Conservation (phyloP, 2,888 invertebrate genomes). For the Chrysolina haemoptera region DNA sequence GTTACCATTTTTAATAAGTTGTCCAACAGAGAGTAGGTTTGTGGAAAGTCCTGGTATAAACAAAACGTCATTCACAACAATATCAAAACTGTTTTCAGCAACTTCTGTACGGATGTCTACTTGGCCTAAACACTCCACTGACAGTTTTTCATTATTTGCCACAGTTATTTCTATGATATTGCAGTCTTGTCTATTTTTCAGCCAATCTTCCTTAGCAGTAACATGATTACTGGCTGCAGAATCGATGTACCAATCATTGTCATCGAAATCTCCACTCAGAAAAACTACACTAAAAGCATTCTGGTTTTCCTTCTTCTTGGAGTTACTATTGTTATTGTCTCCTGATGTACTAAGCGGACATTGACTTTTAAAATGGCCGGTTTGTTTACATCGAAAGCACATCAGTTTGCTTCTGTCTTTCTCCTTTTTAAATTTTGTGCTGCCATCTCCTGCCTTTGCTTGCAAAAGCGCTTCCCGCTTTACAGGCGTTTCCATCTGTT, state of each 20-base stretch:
- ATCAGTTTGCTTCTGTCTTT: slow-evolving; percentile 36
- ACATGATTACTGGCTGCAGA: slow-evolving; percentile 51
- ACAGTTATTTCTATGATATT: slow-evolving; percentile 37
- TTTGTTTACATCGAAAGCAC: slow-evolving; percentile 50
- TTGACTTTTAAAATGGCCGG: slow-evolving; percentile 48
- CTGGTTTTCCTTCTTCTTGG: slow-evolving; percentile 23
- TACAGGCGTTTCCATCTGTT: slow-evolving; percentile 45
- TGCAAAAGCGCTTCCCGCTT: slow-evolving; percentile 34
- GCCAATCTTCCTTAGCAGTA: slow-evolving; percentile 41
- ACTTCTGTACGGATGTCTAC: not conserved
- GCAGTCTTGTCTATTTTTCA: slow-evolving; percentile 31
- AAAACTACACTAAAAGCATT: slow-evolving; percentile 52
- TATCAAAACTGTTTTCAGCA: not conserved
- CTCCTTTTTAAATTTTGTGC: slow-evolving; percentile 35
- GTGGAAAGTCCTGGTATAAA: slow-evolving; percentile 52
- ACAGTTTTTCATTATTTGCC: slow-evolving; percentile 37
- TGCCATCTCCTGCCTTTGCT: slow-evolving; percentile 28
- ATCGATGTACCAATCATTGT: slow-evolving; percentile 51
- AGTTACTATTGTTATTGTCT: slow-evolving; percentile 24
- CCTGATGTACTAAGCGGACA: slow-evolving; percentile 37
- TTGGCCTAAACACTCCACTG: slow-evolving; percentile 21
- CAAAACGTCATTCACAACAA: slow-evolving; percentile 32
- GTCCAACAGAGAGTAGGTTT: slow-evolving; percentile 53
- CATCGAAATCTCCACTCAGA: slow-evolving; percentile 42
- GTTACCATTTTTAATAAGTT: slow-evolving; percentile 52